Percentiles rank a stretch among this genome's conserved stretches.
phyloP scores from a whole-genome alignment of 2,797 vertebrate genomes.

The Dicrostonyx torquatus region DNA sequence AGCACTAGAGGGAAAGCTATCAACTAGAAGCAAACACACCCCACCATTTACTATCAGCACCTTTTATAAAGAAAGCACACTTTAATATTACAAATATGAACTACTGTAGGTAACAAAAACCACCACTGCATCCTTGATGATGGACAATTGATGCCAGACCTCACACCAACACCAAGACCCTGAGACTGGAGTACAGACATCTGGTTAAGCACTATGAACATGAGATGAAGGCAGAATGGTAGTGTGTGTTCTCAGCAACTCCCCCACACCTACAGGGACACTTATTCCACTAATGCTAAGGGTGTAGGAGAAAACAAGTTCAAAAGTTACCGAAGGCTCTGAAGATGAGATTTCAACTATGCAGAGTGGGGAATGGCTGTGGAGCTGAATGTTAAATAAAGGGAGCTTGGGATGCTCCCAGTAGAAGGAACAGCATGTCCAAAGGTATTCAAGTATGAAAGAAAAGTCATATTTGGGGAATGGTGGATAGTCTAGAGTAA shows the following conservation, averaged over 20 bases:
- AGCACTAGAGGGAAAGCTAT: conserved; percentile 28
- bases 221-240: background rate
- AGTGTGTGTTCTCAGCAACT: background rate
- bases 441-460: conserved; percentile 62
- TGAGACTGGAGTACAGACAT: background rate
- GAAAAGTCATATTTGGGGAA: conserved; percentile 57
- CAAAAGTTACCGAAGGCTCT: background rate
- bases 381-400: conserved; percentile 54
- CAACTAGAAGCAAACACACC: conserved; percentile 61
- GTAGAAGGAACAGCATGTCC: conserved; percentile 41
- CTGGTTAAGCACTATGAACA: background rate
- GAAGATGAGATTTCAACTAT: background rate
- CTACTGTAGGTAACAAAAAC: conserved; percentile 33
- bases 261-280: background rate
- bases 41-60: conserved; percentile 32
- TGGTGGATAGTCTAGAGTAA: conserved; percentile 32
- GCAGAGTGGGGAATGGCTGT: background rate
- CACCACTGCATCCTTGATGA: conserved; percentile 32
- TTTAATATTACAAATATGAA: conserved; percentile 60
- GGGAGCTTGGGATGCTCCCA: background rate
- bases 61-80: conserved; percentile 39
- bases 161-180: conserved; percentile 36
- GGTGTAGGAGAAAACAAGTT: background rate
- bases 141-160: conserved; percentile 56
- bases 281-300: background rate